Conservation (phyloP, 92 coral and sea anemone genomes). For the Ricordea florida region DNA sequence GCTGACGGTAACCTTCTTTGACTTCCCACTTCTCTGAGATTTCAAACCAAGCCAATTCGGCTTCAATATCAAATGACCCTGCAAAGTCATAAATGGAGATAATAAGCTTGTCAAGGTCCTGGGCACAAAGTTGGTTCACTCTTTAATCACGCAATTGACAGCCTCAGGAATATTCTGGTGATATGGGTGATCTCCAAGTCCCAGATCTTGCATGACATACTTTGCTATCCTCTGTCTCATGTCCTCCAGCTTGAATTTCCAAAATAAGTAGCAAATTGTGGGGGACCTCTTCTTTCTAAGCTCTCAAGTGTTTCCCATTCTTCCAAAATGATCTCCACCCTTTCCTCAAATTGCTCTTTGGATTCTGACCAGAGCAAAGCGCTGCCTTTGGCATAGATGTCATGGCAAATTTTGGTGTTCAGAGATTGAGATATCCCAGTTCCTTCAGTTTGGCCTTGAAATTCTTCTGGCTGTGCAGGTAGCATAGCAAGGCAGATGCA, state of each 20-base stretch:
- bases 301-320: conserved; percentile 13
- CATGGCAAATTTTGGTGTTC: conserved; percentile 3
- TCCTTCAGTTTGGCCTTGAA: conserved; percentile 10
- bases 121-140: conserved; percentile 24
- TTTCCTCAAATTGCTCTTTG: neutral
- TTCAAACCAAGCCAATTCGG: neutral
- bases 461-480: conserved; percentile 27
- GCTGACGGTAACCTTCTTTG: too few species aligned
- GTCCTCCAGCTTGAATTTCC: conserved; percentile 15
- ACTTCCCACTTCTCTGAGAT: neutral
- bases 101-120: neutral
- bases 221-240: conserved; percentile 14
- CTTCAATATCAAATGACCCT: neutral
- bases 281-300: conserved; percentile 6
- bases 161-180: neutral
- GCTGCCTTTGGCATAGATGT: conserved; percentile 11
- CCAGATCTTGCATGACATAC: conserved; percentile 13
- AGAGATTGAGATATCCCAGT: conserved; percentile 17
- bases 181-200: conserved; percentile 7
- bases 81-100: neutral
- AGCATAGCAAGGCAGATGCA: conserved; percentile 4
- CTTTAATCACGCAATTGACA: conserved; percentile 9
- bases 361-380: conserved; percentile 6
- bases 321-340: neutral
- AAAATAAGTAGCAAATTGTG: conserved; percentile 4